Base-by-base conservation (phyloP, 2,113 vertebrate genomes). In the Hiodon alosoides region DNA sequence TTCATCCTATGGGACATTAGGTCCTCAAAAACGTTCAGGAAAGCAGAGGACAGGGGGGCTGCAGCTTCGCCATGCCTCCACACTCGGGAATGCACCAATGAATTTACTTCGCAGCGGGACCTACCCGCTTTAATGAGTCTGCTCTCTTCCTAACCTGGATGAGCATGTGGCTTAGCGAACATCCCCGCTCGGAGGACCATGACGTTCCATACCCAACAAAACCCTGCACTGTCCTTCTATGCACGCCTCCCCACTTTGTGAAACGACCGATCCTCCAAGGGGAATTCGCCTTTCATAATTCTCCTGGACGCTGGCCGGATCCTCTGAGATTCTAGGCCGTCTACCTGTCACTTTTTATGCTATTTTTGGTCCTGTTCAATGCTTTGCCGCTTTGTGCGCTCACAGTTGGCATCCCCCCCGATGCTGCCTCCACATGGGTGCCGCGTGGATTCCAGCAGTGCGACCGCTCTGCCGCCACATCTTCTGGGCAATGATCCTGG, bases 401-500 rank as follows among this genome's bases (percentile, higher is more conserved):
- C 17, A 46, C 69, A 71, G 52, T 71, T 58, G 55, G 55, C 47
- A 58, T 71, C 58, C 52, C 58, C 69, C 31, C 3, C 52, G 31
- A 57, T 14, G 69, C 69, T 71, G 69, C 69, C 69, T 58, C 31
- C 31, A n/a, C 55, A 59, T 6, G 69, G 53, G 46, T 71, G 69
- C 17, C 31, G 69, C 14, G 69, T 48, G 52, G 69, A 71, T 58
- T 71, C 31, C 53, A 71, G 69, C 69, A 71, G 55, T 58, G 53
- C 58, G 52, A 71, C n/a, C 48, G 69, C 55, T 71, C 69, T 48
- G 17, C 69, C 58, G 53, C 69, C 69, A 71, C 69, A 58, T 71
- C 53, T 58, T 71, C 46, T 55, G 53, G 69, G 69, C 55, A 55
- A 17, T 16, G 11, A 17, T 71, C 58, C 31, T 31, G 31, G 31